A percentile compares a stretch with the other conserved stretches of the same genome.
phyloP scores from a whole-genome alignment of 37 sponge, comb jelly and placozoan genomes.

The Axinella damicornis region DNA sequence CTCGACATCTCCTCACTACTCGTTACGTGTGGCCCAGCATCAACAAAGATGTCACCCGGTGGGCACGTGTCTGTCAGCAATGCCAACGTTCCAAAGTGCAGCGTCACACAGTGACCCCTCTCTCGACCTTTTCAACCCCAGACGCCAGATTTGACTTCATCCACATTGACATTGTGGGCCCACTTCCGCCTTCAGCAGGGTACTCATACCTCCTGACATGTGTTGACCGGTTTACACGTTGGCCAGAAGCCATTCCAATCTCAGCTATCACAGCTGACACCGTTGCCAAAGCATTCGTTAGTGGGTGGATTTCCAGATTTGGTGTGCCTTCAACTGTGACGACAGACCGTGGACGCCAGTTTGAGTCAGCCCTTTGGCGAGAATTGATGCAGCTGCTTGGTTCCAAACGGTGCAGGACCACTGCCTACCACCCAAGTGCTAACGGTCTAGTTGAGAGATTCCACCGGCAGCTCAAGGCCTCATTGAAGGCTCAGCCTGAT shows the following conservation, averaged over 20 bases:
- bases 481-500: slow-evolving; percentile 31
- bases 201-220: slow-evolving; percentile 60
- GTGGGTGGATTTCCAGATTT: slow-evolving; percentile 50
- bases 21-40: slow-evolving; percentile 39
- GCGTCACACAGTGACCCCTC: slow-evolving; percentile 53
- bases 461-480: slow-evolving; percentile 56
- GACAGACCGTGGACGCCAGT: slow-evolving; percentile 52
- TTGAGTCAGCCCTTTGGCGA: slow-evolving; percentile 39
- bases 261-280: slow-evolving; percentile 45
- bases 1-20: too few species aligned
- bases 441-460: slow-evolving; percentile 54
- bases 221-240: slow-evolving; percentile 54
- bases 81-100: slow-evolving; percentile 67
- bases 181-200: slow-evolving; percentile 56
- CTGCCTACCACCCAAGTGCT: slow-evolving; percentile 52
- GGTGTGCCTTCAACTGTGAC: slow-evolving; percentile 41
- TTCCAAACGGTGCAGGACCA: slow-evolving; percentile 26
- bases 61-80: slow-evolving; percentile 46
- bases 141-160: slow-evolving; percentile 56
- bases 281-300: slow-evolving; percentile 31
- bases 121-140: slow-evolving; percentile 41
- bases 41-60: slow-evolving; percentile 47
- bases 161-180: slow-evolving; percentile 69
- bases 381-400: slow-evolving; percentile 47
- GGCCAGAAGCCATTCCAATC: slow-evolving; percentile 64